Conservation (phyloP, 2,888 invertebrate genomes). For the Aplocera efformata region DNA sequence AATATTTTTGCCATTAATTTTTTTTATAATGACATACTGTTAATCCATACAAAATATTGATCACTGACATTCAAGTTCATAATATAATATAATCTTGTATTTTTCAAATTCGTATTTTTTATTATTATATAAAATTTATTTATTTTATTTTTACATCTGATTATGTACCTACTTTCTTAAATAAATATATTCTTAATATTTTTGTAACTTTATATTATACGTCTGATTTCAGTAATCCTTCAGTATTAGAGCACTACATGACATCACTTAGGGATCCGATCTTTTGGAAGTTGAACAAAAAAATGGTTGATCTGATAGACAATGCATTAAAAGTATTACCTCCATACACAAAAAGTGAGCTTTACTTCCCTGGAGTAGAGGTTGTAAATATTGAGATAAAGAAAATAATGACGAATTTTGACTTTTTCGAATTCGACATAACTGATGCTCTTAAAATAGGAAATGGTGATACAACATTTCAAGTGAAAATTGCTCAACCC, state of each 20-base stretch:
- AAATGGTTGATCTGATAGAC: constrained; percentile 77
- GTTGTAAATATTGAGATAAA: constrained; percentile 82
- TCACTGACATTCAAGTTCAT: too few species aligned
- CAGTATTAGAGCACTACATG: constrained; percentile 71
- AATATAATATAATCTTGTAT: too few species aligned
- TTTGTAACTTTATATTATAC: too few species aligned
- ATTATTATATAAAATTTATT: constrained; percentile 17
- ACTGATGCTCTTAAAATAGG: constrained; percentile 78
- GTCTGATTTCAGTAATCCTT: constrained; percentile 59
- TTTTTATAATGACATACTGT: too few species aligned
- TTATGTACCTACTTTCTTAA: too few species aligned
- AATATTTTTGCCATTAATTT: too few species aligned
- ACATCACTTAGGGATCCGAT: constrained; percentile 85
- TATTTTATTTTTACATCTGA: too few species aligned
- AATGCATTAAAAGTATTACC: constrained; percentile 78
- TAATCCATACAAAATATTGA: too few species aligned
- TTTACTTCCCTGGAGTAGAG: constrained; percentile 82
- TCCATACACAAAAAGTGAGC: constrained; percentile 80
- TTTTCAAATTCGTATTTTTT: constrained; percentile 19
- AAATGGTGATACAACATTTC: constrained; percentile 49
- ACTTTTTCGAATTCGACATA: constrained; percentile 83
- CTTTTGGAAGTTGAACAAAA: constrained; percentile 84
- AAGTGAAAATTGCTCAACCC: constrained; percentile 75
- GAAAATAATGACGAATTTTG: constrained; percentile 83
- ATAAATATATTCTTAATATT: too few species aligned